phyloP scores from a whole-genome alignment of 2,888 invertebrate genomes.

The Andricus curvator region DNA sequence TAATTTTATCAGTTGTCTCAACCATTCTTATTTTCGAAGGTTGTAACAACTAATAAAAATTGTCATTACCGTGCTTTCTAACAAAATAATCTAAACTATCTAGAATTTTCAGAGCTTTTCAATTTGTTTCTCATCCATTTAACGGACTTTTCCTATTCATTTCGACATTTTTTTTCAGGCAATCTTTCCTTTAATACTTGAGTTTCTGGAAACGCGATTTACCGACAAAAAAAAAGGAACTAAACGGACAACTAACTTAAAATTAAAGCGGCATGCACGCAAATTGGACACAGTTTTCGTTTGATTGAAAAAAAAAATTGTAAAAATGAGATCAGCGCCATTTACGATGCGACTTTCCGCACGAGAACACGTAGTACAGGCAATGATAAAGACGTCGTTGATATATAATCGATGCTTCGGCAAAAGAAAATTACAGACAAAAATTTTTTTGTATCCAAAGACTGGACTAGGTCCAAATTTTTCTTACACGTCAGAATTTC shows the following conservation, averaged over 20 bases:
- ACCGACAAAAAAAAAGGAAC: background rate
- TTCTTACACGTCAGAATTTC: too few relatives aligned
- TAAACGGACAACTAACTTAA: constrained; percentile 17
- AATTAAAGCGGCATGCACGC: background rate
- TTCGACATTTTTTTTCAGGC: constrained; percentile 8
- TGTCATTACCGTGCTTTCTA: background rate
- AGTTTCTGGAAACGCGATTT: constrained; percentile 8
- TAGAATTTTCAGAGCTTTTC: background rate
- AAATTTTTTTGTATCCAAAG: too few relatives aligned
- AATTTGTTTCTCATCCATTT: background rate
- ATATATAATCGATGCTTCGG: background rate
- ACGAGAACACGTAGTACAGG: background rate
- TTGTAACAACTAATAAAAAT: background rate
- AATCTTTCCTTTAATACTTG: constrained; percentile 28
- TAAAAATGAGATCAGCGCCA: constrained; percentile 33
- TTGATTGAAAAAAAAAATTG: background rate
- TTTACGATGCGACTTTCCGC: background rate
- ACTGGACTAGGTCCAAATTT: too few relatives aligned
- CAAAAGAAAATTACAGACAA: background rate
- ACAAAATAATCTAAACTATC: constrained; percentile 9
- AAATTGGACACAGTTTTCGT: background rate
- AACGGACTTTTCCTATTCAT: background rate
- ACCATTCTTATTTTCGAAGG: background rate
- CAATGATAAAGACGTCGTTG: constrained; percentile 25
- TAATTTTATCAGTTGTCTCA: background rate